A percentile compares a stretch with the other conserved stretches of the same genome.
These are phyloP conservation scores for Chionomys nivalis DNA, from an alignment of 2,113 vertebrate genomes.

Conservation along the genomic window DNA sequence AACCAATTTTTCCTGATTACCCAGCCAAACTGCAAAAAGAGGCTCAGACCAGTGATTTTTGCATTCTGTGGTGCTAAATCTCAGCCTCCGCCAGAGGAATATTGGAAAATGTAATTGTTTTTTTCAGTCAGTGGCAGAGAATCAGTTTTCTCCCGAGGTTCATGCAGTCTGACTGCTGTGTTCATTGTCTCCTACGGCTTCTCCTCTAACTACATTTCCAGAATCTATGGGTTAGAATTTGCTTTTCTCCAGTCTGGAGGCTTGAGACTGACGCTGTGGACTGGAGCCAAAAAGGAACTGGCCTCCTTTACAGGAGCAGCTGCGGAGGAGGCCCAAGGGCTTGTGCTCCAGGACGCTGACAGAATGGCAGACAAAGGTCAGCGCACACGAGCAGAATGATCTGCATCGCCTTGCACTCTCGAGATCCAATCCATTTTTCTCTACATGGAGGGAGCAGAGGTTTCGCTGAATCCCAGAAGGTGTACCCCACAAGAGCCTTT, in stretches of 20 bases:
- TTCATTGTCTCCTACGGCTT: neutral
- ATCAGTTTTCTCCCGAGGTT: neutral
- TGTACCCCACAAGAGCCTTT: neutral
- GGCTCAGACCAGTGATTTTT: neutral
- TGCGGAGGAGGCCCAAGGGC: neutral
- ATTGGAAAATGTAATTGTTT: slow-evolving; percentile 38
- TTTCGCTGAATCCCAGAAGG: neutral
- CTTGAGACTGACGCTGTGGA: neutral
- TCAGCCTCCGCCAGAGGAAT: neutral
- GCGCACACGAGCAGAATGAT: neutral
- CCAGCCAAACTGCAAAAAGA: neutral
- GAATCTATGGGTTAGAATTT: slow-evolving; percentile 2
- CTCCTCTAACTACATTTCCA: neutral
- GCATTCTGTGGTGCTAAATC: neutral
- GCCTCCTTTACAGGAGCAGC: neutral
- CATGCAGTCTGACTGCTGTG: neutral
- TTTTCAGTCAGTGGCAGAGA: slow-evolving; percentile 43
- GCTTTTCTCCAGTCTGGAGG: neutral
- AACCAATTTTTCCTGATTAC: neutral
- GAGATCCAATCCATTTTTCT: neutral
- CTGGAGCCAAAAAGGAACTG: neutral
- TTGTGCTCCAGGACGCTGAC: slow-evolving; percentile 43
- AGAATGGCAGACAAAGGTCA: slow-evolving; percentile 53
- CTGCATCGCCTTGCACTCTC: neutral
- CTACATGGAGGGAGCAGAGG: neutral